These are phyloP conservation scores for Limosa lapponica DNA, from an alignment of 2,797 vertebrate species.

Conservation along the genomic window DNA sequence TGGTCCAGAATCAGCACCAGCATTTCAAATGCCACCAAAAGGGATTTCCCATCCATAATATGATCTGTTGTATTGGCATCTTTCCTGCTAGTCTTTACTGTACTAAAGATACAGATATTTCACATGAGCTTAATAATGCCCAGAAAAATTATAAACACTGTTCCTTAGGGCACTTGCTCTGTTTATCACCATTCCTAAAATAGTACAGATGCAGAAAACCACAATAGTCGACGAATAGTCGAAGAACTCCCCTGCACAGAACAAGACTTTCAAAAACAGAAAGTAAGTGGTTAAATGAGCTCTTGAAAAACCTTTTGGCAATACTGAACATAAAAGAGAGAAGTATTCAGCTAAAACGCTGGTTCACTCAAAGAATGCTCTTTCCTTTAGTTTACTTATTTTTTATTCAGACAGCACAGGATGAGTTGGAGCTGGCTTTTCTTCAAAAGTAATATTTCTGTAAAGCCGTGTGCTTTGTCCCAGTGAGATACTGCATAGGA, in stretches of 20 bases:
- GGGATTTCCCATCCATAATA: background rate
- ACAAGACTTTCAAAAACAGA: background rate
- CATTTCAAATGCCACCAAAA: background rate
- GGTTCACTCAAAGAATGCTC: background rate
- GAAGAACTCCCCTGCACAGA: background rate
- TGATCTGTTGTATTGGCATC: background rate
- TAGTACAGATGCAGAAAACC: background rate
- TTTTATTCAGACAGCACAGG: background rate
- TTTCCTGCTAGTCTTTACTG: background rate
- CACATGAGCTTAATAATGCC: background rate
- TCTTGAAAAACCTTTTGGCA: background rate
- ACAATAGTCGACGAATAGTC: background rate
- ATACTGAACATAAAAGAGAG: background rate
- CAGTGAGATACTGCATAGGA: background rate
- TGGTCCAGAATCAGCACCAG: background rate
- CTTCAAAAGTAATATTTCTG: background rate
- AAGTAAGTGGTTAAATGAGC: background rate
- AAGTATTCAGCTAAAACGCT: background rate
- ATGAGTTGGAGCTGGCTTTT: background rate
- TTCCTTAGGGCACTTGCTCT: background rate
- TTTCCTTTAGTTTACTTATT: background rate
- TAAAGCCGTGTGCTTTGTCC: background rate
- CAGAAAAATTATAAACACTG: background rate
- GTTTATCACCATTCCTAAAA: background rate
- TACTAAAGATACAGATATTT: background rate